Base-by-base conservation (phyloP, 2,113 vertebrate species). In the Zosterops hypoxanthus region DNA sequence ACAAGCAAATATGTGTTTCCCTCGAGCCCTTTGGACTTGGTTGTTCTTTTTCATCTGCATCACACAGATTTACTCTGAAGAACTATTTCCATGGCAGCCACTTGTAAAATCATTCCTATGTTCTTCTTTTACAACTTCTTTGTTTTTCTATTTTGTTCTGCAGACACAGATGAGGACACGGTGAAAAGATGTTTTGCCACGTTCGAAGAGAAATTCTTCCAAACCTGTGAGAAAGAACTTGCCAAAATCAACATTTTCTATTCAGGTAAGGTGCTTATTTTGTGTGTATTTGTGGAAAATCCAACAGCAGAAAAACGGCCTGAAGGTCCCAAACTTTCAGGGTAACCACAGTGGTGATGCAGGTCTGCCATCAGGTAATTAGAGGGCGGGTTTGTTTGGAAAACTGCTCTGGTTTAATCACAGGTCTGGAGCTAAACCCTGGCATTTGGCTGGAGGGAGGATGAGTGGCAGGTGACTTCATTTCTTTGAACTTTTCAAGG, bases 231-330 rank as follows among this genome's bases (percentile, higher is more conserved):
- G 97, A 99, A 99, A 82, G 99, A 99, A 96, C 98, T 99, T 97
- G 98, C 99, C 98, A 99, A 99, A 98, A 99, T 99, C 98, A 99
- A 99, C 98, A 99, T 99, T 50, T 99, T 99, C 98, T 99, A 99
- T 98, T 99, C 99, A 98, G 99, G 99, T 99, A 98, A 98, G 86
- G 90, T 64, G 34, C 85, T 95, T 84, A 78, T 91, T 91, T 90
- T 96, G 60, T 82, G 64, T 87, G 4, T 95, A 90, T 94, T 96
- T 85, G 50, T 75, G 77, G 87, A 92, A 82, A 72, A 86, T 21
- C 18, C 25, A 71, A 15, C 34, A 31, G 9, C 44, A 59, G 21
- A 16, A 39, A 72, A 90, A 63, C 68, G 71, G 20, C 34, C 71
- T 60, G 46, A 71, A 83, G 60, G 19, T 75, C 59, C 26, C 36